Evolutionary conservation across 2,888 invertebrate genomes (phyloP).

Genomic region (Crioceris asparagi): DNA sequence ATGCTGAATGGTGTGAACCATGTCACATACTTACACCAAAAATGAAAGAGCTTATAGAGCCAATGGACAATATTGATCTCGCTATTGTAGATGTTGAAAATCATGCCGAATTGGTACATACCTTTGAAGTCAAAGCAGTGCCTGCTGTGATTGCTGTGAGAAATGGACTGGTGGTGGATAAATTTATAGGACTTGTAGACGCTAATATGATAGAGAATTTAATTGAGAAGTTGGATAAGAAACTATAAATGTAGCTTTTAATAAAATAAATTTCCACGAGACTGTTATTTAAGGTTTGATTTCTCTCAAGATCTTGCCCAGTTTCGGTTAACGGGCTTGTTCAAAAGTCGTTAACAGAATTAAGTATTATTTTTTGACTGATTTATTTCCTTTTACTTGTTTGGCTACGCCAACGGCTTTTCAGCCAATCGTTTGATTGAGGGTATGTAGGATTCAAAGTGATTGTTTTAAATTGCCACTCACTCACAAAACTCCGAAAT

Average conservation of each 20-base stretch:
- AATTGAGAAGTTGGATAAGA: constrained; percentile 49
- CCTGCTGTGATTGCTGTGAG: constrained; percentile 73
- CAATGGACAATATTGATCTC: constrained; percentile 60
- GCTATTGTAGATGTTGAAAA: constrained; percentile 75
- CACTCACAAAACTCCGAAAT: too few species aligned
- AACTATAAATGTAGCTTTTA: constrained; percentile 16
- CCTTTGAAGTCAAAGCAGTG: constrained; percentile 73
- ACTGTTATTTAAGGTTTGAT: too few species aligned
- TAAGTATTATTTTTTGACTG: too few species aligned
- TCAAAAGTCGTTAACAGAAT: too few species aligned
- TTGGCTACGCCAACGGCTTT: too few species aligned
- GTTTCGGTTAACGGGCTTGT: too few species aligned
- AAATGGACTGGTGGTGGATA: constrained; percentile 74
- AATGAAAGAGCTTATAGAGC: constrained; percentile 63
- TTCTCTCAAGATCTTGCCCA: too few species aligned
- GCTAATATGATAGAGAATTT: constrained; percentile 68
- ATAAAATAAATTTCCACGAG: too few species aligned
- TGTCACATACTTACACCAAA: constrained; percentile 80
- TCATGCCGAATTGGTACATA: constrained; percentile 71
- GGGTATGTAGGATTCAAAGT: too few species aligned
- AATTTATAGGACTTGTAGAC: constrained; percentile 79
- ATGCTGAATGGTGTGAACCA: constrained; percentile 86
- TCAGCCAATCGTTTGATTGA: too few species aligned
- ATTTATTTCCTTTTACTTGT: too few species aligned
- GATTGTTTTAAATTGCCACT: too few species aligned